Percentiles rank a stretch among this genome's conserved stretches.
phyloP scores from a whole-genome alignment of 2,797 vertebrate species.

The Manis javanica region DNA sequence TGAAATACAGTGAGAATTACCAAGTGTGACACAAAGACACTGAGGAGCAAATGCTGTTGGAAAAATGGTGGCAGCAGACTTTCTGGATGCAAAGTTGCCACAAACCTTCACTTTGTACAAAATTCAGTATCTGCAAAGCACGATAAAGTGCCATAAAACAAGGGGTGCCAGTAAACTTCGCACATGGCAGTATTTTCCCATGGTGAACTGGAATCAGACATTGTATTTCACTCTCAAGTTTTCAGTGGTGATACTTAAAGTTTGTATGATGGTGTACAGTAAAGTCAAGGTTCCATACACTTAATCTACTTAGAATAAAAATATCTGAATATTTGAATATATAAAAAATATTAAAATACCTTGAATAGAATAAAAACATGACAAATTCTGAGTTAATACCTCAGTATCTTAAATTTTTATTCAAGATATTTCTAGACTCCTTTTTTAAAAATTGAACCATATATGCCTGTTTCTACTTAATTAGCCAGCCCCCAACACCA shows the following conservation, averaged over 20 bases:
- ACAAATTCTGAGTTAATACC: neutral
- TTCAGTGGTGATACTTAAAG: neutral
- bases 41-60: neutral
- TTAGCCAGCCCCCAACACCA: neutral
- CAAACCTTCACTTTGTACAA: neutral
- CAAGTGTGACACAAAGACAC: neutral
- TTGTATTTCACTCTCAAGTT: neutral
- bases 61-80: neutral
- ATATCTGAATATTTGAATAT: too few relatives aligned
- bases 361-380: neutral
- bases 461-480: neutral
- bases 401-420: neutral
- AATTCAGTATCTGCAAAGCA: neutral
- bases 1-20: neutral
- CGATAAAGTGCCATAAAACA: neutral
- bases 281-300: neutral
- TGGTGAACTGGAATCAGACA: neutral
- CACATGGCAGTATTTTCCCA: neutral
- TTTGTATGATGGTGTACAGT: neutral
- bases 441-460: neutral
- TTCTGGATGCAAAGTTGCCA: neutral
- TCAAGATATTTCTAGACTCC: neutral
- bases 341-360: too few relatives aligned
- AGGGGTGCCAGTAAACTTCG: neutral
- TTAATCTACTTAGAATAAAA: neutral